Evolutionary conservation across 1,140 invertebrate species (phyloP), one percentile per base, ranked within the genome.

Genomic region (Pseudomyrmex pallidus): DNA sequence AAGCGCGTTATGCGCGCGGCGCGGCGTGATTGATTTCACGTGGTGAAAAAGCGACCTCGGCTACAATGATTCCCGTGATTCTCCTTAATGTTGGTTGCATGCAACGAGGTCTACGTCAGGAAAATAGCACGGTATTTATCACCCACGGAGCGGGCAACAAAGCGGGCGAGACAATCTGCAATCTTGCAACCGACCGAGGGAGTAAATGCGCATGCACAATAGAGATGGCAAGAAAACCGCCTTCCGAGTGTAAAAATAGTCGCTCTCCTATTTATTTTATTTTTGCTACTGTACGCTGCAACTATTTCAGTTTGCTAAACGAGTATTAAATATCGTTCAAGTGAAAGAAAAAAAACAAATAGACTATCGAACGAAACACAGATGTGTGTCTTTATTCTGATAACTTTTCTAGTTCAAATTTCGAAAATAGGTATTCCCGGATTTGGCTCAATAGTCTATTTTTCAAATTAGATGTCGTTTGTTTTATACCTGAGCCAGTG

Each of bases 41-140:
- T 35, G 15, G 22, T 50, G 54, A 56, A 44, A 48, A 46, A 25
- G 63, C 57, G 44, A 59, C 52, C 66, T 78, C 63, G 13, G 25
- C 35, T 35, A 46, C 52, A 70, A 57, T 22, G 54, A 80, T 54
- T 54, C 50, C 13, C 13, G 20, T n/a, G 48, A 25, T 80, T 35
- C 35, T 35, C 66, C 54, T 70, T 78, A 48, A 59, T 35, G 52
- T 44, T 70, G 9, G 17, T 70, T 46, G 64, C 76, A 59, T 17
- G 64, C 76, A 44, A 17, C 74, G 9, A 78, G 70, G 20, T 48
- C 35, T 35, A 54, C 44, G 66, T 15, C 20, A 35, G 20, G 76
- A 59, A 80, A 80, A 80, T 72, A 61, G 17, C 54, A 50, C 20
- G 66, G 54, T 72, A 59, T 80, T 80, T 72, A 80, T 80, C 76